These are phyloP conservation scores for Pelobates cultripes DNA, from an alignment of 2,797 vertebrate genomes.

Conservation along the genomic window DNA sequence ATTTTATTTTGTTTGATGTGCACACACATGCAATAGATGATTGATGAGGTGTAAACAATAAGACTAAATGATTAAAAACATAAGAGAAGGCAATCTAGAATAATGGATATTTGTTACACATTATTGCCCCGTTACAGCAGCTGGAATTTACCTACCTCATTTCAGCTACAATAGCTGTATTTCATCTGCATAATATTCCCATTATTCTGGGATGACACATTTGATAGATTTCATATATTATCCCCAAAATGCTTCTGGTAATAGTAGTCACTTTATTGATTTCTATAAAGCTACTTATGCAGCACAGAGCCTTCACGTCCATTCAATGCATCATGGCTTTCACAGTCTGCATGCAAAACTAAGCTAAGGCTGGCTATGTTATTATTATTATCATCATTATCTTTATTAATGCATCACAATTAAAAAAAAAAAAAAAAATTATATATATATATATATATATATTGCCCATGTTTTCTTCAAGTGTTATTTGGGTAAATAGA, in stretches of 20 bases:
- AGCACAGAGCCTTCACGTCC: conserved; percentile 15
- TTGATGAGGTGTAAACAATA: conserved; percentile 17
- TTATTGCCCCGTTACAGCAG: conserved; percentile 20
- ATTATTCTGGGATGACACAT: conserved; percentile 23
- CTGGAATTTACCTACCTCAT: conserved; percentile 10
- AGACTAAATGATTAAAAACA: conserved; percentile 42
- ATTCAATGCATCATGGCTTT: conserved; percentile 20
- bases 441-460: too few relatives aligned
- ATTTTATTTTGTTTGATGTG: conserved; percentile 21
- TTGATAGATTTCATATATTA: conserved; percentile 46
- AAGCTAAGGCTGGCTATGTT: not conserved
- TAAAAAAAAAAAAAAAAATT: too few relatives aligned
- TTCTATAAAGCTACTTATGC: conserved; percentile 34
- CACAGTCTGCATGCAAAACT: not conserved
- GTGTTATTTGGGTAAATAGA: not conserved
- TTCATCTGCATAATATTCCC: conserved; percentile 27
- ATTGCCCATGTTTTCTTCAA: too few relatives aligned
- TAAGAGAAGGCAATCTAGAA: conserved; percentile 13
- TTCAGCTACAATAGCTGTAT: conserved; percentile 13
- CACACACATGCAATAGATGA: conserved; percentile 22
- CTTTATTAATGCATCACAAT: too few relatives aligned
- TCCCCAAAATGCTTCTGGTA: conserved; percentile 38
- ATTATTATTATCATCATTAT: conserved; percentile 3
- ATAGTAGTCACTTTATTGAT: conserved; percentile 46
- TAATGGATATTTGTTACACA: conserved; percentile 25